These are phyloP conservation scores for Tiliacea aurago DNA, from an alignment of 2,888 invertebrate genomes.

Conservation along the genomic window DNA sequence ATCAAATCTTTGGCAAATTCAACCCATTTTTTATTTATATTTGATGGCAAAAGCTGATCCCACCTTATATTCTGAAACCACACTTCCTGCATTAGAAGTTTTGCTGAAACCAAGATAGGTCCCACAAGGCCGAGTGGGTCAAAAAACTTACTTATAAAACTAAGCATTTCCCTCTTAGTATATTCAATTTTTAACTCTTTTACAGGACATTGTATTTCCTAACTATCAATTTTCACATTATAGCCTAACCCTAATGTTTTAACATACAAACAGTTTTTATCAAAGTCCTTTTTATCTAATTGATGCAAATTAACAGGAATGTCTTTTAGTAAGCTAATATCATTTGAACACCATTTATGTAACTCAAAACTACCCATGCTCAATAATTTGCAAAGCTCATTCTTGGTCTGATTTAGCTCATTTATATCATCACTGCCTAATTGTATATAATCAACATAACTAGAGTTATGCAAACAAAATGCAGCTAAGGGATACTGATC, in stretches of 20 bases:
- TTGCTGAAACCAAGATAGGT: not conserved
- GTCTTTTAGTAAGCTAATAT: conserved; percentile 1
- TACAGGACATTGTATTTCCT: not conserved
- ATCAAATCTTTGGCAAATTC: not conserved
- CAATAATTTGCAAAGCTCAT: not conserved
- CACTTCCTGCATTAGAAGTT: not conserved
- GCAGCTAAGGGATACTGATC: not conserved
- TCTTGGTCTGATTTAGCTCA: not conserved
- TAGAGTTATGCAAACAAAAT: not conserved
- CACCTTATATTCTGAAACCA: not conserved
- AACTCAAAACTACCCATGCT: not conserved
- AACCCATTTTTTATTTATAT: no score
- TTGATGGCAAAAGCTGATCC: no score
- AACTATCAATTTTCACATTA: not conserved
- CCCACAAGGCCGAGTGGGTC: not conserved
- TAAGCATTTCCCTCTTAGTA: not conserved
- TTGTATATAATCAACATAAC: not conserved
- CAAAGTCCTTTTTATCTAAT: not conserved
- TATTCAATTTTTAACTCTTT: not conserved
- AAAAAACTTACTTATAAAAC: not conserved
- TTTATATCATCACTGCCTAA: not conserved
- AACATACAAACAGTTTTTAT: conserved; percentile 2
- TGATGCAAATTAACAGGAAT: not conserved
- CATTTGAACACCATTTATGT: not conserved
- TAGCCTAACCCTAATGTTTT: not conserved